Evolutionary conservation across 1,140 invertebrate genomes (phyloP).

Genomic region (Hypothenemus hampei): DNA sequence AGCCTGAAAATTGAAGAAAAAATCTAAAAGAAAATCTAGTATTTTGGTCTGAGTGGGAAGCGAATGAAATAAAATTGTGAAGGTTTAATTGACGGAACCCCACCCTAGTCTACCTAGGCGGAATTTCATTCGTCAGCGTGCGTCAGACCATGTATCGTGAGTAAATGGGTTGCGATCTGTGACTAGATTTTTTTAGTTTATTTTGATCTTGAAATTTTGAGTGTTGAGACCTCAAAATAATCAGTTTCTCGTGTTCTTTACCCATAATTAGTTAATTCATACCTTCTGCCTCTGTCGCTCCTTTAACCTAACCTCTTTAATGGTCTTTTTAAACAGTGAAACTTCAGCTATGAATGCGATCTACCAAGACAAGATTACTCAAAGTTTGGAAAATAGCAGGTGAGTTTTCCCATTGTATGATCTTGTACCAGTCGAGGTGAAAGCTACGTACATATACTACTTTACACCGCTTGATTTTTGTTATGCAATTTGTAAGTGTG

Average conservation of each 20-base stretch:
- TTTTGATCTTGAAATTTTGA: neutral
- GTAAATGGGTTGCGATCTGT: conserved; percentile 10
- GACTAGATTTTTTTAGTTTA: conserved; percentile 5
- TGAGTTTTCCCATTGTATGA: conserved; percentile 13
- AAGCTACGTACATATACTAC: conserved; percentile 26
- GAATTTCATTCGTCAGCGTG: conserved; percentile 16
- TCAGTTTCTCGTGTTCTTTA: conserved; percentile 8
- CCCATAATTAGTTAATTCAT: neutral
- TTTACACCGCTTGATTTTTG: conserved; percentile 21
- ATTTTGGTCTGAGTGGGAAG: neutral
- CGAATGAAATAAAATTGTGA: conserved; percentile 7
- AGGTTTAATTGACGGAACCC: conserved; percentile 7
- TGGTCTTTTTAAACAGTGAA: conserved; percentile 16
- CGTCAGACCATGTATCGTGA: conserved; percentile 19
- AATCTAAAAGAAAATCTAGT: neutral
- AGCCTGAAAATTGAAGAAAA: neutral
- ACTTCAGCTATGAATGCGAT: conserved; percentile 31
- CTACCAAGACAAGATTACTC: conserved; percentile 36
- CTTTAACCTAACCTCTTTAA: conserved; percentile 10
- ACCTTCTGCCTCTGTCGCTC: neutral
- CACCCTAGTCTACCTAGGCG: conserved; percentile 6
- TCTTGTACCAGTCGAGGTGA: conserved; percentile 20
- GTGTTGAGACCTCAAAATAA: conserved; percentile 1
- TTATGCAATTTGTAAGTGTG: conserved; percentile 37
- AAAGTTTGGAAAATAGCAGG: conserved; percentile 40